Base-by-base conservation (phyloP, 53 echinoderm and acorn worm genomes). In the Paracentrotus lividus region DNA sequence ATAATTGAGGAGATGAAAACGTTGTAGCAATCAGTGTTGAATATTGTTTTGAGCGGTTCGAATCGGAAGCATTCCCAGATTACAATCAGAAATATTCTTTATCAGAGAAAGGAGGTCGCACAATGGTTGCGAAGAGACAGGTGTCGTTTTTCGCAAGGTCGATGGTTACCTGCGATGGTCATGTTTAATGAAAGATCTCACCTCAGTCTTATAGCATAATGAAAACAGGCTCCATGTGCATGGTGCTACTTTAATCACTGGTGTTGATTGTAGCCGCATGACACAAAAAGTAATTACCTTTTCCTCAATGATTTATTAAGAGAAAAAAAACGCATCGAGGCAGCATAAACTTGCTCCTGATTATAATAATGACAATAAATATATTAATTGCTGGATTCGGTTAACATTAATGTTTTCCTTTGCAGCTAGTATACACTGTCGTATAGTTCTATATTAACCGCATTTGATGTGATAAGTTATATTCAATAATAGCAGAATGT, bases 131-230 rank as follows among this genome's bases (percentile, higher is more conserved):
- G 13, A 51, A 20, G 27, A 85, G 85, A 49, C 47, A 85, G 51
- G 49, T 49, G 85, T 49, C 2, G 47, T 85, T 85, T 85, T 51
- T 85, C 51, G 26, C 85, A 31, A 36, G 51, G 31, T 85, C 26
- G 85, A 31, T 47, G 47, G 85, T 51, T 14, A 29, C 49, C 51
- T 47, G 26, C 26, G 26, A n/a, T 51, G 47, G 85, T 31, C 26
- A 8, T 85, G 15, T 31, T 85, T 85, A 85, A 85, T 85, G 85
- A 85, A 85, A 49, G 49, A 85, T 85, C 26, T 85, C 85, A 85
- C 85, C 85, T 51, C 85, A 49, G 85, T 85, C 49, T 85, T 85
- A 13, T 14, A 16, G 27, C 31, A 18, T 64, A 64, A 18, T 20
- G 6, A 20, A 38, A 20, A 72, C 21, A 16, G 27, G 20, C 36